Evolutionary conservation across 2,797 vertebrate genomes (phyloP).

Genomic region (Pipistrellus pipistrellus): DNA sequence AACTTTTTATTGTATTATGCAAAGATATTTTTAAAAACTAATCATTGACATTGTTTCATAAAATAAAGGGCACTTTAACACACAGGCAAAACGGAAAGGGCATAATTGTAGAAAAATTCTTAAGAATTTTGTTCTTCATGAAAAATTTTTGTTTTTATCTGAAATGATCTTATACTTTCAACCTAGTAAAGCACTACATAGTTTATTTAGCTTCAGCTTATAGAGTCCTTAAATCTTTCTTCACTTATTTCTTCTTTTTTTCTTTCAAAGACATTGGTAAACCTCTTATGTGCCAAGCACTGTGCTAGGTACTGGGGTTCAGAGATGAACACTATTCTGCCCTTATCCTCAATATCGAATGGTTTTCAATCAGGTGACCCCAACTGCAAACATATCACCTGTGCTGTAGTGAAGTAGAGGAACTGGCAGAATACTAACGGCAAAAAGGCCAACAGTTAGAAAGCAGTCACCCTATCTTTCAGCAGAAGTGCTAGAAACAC

Average conservation of each 20-base stretch:
- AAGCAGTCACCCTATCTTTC: neutral
- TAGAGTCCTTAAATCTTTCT: neutral
- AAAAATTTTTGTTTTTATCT: neutral
- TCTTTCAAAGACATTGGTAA: neutral
- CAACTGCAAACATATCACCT: neutral
- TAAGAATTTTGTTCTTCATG: neutral
- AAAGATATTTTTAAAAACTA: conserved; percentile 4
- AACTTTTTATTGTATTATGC: conserved; percentile 11
- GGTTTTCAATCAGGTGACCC: neutral
- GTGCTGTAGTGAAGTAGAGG: neutral
- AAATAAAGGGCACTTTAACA: conserved; percentile 40
- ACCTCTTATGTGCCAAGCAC: neutral
- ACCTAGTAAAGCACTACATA: neutral
- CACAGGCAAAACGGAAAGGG: conserved; percentile 20
- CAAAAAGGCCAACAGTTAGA: neutral
- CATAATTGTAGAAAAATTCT: neutral
- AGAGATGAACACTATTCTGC: neutral
- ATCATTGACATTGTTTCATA: conserved; percentile 11
- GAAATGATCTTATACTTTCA: conserved; percentile 31
- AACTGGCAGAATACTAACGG: neutral
- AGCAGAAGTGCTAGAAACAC: conserved; percentile 29
- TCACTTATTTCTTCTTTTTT: neutral
- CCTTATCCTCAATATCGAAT: neutral
- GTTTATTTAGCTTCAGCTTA: conserved; percentile 38
- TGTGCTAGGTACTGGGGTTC: neutral